Evolutionary conservation across 2,113 vertebrate genomes (phyloP), one percentile per base, ranked within the genome.

Genomic region (Herpetotheres cachinnans): DNA sequence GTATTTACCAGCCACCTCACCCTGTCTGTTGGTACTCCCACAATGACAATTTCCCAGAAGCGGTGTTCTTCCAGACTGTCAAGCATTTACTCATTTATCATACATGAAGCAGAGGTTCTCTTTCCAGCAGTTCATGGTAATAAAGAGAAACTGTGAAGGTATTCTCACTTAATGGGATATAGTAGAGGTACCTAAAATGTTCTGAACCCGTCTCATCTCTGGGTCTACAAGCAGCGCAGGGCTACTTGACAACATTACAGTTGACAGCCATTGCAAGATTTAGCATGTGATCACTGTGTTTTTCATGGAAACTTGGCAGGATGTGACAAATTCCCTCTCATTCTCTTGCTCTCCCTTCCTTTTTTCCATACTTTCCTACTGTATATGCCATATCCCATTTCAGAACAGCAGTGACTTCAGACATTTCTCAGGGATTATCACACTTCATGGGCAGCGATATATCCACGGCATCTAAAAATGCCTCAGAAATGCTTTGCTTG

Each of bases 341-440:
- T 67, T 61, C 70, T 80, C 44, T 70, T 65, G 70, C 16, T 49
- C 38, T 69, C 32, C 9, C 55, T 93, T 92, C 54, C 27, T 72
- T 93, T 86, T 89, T 70, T 70, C 82, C 22, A 2, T 92, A 46
- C 16, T 90, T 89, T 84, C 9, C 4, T 81, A 44, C 38, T 76
- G 24, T 44, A 20, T 58, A 8, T 47, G 32, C 29, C 4, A 1
- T 93, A 90, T 84, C 50, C n/a, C 20, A n/a, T 95, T 96, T 92
- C 69, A 89, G 87, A 96, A 94, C 54, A 84, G 61, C 34, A 86
- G n/a, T 87, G 74, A 94, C 74, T 94, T 96, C 74, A 96, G 91
- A 86, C 16, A 84, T 97, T 97, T 95, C 70, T 97, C 52, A 95
- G 79, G 63, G 84, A 94, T 91, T 95, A 96, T 63, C 29, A 2